Evolutionary conservation across 2,888 invertebrate genomes (phyloP).

Genomic region (Actias luna): DNA sequence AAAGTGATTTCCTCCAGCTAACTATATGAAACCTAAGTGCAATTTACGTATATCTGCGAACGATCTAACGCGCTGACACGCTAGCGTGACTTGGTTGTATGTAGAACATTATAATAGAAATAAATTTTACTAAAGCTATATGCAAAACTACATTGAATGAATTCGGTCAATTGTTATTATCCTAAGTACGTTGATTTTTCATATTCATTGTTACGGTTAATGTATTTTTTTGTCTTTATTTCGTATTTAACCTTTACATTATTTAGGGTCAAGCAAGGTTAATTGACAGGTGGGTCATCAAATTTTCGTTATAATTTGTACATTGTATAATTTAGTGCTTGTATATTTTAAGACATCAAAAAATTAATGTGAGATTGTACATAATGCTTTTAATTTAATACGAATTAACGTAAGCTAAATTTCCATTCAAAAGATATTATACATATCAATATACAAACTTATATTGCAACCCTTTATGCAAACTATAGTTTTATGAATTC

Average conservation of each 20-base stretch:
- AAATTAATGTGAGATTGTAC: too few species aligned
- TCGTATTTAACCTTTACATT: neutral
- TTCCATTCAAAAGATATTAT: too few species aligned
- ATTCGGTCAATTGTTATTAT: neutral
- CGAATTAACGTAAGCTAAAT: too few species aligned
- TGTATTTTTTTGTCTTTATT: neutral
- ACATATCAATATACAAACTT: too few species aligned
- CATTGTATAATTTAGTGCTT: neutral
- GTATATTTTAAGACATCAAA: too few species aligned
- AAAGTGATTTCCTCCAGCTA: constrained; percentile 65
- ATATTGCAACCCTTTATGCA: too few species aligned
- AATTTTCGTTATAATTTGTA: neutral
- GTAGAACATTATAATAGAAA: constrained; percentile 6
- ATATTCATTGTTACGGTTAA: neutral
- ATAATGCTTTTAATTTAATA: too few species aligned
- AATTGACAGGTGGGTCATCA: neutral
- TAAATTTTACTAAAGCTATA: constrained; percentile 6
- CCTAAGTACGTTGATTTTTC: neutral
- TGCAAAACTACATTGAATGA: neutral
- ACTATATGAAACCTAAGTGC: constrained; percentile 44
- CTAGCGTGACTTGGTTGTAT: constrained; percentile 50
- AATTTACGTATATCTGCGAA: constrained; percentile 50
- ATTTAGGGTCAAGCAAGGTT: neutral
- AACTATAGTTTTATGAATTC: too few species aligned
- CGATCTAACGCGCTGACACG: constrained; percentile 40